A percentile compares a stretch with the other conserved stretches of the same genome.
These are phyloP conservation scores for Mormyrus lacerda DNA, from an alignment of 2,113 vertebrate genomes.

Conservation along the genomic window DNA sequence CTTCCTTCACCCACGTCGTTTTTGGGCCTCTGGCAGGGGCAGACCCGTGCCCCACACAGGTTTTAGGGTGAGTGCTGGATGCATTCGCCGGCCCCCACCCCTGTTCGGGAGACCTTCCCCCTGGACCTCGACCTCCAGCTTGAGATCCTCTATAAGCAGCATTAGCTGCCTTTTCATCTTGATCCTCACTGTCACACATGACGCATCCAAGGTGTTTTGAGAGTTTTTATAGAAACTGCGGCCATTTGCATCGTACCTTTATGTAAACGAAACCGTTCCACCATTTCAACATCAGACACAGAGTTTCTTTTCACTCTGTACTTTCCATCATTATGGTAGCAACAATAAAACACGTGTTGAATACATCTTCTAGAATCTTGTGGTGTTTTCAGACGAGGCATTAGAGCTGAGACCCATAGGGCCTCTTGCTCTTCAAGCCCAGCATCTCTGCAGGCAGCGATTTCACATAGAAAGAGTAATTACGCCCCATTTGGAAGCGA, in stretches of 20 bases:
- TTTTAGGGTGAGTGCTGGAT: neutral
- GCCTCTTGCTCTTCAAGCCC: neutral
- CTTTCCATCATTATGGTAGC: neutral
- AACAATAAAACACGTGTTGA: neutral
- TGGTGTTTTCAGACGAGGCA: neutral
- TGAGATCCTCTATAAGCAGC: neutral
- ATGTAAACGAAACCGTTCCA: neutral
- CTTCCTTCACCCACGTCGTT: neutral
- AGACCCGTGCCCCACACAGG: neutral
- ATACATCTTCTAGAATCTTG: neutral
- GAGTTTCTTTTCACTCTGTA: neutral
- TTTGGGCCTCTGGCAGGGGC: neutral
- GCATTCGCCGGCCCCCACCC: neutral
- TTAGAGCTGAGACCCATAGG: neutral
- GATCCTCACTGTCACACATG: neutral
- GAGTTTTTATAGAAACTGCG: neutral
- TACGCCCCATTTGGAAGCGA: conserved; percentile 27
- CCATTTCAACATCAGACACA: neutral
- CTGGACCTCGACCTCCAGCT: neutral
- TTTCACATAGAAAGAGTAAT: conserved; percentile 24
- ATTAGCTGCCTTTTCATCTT: neutral
- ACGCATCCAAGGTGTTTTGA: neutral
- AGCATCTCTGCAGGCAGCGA: neutral
- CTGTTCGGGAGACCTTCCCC: neutral
- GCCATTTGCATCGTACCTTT: neutral